These are phyloP conservation scores for Eristalinus sepulchralis DNA, from an alignment of 2,888 invertebrate genomes.

Conservation along the genomic window DNA sequence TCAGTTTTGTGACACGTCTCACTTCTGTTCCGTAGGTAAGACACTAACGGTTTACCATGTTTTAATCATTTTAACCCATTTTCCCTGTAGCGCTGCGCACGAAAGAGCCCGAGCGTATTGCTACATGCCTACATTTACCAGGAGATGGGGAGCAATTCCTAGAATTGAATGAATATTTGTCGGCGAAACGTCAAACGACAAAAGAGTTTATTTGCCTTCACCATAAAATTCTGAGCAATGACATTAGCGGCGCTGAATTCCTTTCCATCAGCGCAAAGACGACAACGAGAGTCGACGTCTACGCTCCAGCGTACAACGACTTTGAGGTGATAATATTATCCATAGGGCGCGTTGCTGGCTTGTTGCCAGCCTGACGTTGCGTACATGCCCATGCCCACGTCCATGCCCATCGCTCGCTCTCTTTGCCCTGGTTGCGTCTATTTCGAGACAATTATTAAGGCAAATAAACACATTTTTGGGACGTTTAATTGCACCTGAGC, in stretches of 20 bases:
- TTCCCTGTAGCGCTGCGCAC: slow-evolving; percentile 16
- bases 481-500: slow-evolving; percentile 27
- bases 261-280: slow-evolving; percentile 16
- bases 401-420: neutral
- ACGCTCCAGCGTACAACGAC: neutral
- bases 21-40: slow-evolving; percentile 39
- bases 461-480: slow-evolving; percentile 17
- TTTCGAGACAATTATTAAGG: neutral
- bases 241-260: slow-evolving; percentile 59
- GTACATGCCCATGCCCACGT: neutral
- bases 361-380: neutral
- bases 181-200: slow-evolving; percentile 50
- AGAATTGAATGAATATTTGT: slow-evolving; percentile 61
- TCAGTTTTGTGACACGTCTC: slow-evolving; percentile 56
- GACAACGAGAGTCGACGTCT: neutral
- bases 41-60: slow-evolving; percentile 21
- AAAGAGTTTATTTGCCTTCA: slow-evolving; percentile 64
- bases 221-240: slow-evolving; percentile 63
- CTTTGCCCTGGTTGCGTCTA: neutral
- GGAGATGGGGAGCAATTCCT: slow-evolving; percentile 47
- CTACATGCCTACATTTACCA: neutral
- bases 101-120: slow-evolving; percentile 28
- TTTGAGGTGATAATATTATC: slow-evolving; percentile 14
- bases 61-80: slow-evolving; percentile 54
- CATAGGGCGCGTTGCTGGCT: neutral